Conservation (phyloP, 2,888 invertebrate genomes). For the Meliscaeva auricollis region DNA sequence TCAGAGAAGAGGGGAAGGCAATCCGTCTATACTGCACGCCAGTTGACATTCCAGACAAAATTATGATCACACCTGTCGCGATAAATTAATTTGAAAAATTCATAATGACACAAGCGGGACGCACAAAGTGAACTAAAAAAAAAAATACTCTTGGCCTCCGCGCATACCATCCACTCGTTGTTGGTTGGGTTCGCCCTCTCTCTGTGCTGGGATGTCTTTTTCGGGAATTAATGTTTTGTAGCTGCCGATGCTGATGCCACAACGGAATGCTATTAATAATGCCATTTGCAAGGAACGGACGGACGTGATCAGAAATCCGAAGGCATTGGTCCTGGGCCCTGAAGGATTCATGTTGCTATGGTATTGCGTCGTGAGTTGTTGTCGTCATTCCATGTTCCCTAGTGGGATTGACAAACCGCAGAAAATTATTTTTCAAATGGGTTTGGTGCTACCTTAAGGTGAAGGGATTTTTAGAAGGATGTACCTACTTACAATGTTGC, state of each 20-base stretch:
- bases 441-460: background rate
- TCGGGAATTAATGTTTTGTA: background rate
- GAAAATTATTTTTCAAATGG: conserved; percentile 28
- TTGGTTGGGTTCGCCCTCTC: too few species aligned
- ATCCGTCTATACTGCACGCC: conserved; percentile 13
- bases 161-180: background rate
- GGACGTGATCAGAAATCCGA: conserved; percentile 63
- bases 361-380: background rate
- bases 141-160: background rate
- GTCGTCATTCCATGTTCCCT: background rate
- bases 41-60: conserved; percentile 62
- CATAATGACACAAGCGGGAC: conserved; percentile 47
- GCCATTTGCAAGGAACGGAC: conserved; percentile 56
- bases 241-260: background rate
- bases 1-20: conserved; percentile 6
- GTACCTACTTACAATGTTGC: too few species aligned
- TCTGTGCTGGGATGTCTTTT: conserved; percentile 10
- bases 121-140: background rate
- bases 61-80: conserved; percentile 72
- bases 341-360: background rate
- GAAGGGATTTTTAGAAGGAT: background rate
- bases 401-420: conserved; percentile 45
- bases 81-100: conserved; percentile 70
- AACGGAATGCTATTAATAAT: conserved; percentile 59
- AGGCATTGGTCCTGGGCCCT: background rate